Conservation (phyloP, 92 coral and sea anemone genomes). For the Paramuricea clavata region DNA sequence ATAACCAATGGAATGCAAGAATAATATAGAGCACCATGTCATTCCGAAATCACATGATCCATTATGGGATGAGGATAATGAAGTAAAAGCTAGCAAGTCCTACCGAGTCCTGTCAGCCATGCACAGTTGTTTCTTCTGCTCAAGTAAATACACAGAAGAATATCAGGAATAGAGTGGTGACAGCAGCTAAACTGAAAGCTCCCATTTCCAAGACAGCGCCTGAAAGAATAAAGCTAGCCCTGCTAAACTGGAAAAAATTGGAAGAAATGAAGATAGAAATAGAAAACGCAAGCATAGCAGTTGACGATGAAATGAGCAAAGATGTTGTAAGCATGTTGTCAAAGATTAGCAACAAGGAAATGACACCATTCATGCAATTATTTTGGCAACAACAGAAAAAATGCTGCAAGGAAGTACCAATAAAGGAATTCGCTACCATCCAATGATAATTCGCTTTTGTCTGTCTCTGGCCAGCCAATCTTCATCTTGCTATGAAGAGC, state of each 20-base stretch:
- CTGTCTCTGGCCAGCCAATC: constrained; percentile 71
- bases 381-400: constrained; percentile 74
- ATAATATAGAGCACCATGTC: constrained; percentile 54
- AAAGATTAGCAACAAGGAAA: constrained; percentile 16
- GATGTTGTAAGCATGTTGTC: constrained; percentile 22
- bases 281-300: constrained; percentile 20
- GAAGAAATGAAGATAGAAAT: constrained; percentile 35
- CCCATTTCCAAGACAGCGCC: constrained; percentile 53
- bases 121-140: constrained; percentile 4
- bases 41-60: constrained; percentile 56
- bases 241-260: constrained; percentile 34
- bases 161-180: constrained; percentile 20
- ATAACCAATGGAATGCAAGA: constrained; percentile 27
- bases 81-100: background rate
- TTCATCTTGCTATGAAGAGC: constrained; percentile 77
- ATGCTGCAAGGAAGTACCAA: constrained; percentile 55
- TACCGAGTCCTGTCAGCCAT: background rate
- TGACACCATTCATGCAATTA: constrained; percentile 66
- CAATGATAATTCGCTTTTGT: constrained; percentile 69
- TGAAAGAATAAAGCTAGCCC: constrained; percentile 42
- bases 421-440: constrained; percentile 71
- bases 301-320: constrained; percentile 40
- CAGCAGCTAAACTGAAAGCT: constrained; percentile 34
- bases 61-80: constrained; percentile 24
- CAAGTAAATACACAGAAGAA: background rate